Evolutionary conservation across 2,113 vertebrate genomes (phyloP), one percentile per base, ranked within the genome.

Genomic region (Arvicanthis niloticus): DNA sequence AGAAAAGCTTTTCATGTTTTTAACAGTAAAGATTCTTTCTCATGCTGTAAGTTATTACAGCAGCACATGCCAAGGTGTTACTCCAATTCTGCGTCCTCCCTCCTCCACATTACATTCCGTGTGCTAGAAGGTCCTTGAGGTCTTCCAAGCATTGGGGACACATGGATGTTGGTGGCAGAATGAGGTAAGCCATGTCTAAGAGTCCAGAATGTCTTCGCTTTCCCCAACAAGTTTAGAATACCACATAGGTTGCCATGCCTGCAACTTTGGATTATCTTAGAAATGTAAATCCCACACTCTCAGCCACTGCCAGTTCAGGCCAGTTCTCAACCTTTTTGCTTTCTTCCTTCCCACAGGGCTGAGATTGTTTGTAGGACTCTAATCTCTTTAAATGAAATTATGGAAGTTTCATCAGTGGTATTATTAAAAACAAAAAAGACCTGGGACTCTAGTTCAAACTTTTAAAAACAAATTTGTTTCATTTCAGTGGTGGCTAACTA

Each of bases 11-110:
- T 95, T 84, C 68, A 70, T 62, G 67, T 93, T 80, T 88, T 93
- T 95, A 92, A 17, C 87, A 40, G 75, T 24, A 90, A 88, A 60
- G 90, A 88, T 82, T 84, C 65, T 88, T 78, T 97, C 60, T 90
- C 75, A 37, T 82, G 60, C 56, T 58, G n/a, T 70, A 62, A 91
- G 7, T 51, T 81, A 67, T 84, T 87, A 56, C 62, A 93, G 40
- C 7, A 89, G 51, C 40, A 88, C 68, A 40, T 48, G 87, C 87
- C 40, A 70, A 51, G 42, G 16, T 37, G 91, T 96, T 84, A 37
- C n/a, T 92, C 62, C 96, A 90, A 91, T 60, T 76, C 17, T 73
- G 42, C 56, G 72, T 90, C 91, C 17, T 26, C 40, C 67, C 24
- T 37, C 34, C 8, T 10, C 51, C n/a, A 31, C 56, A 37, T 82